phyloP scores from a whole-genome alignment of 1,140 invertebrate genomes.

The Linepithema humile region DNA sequence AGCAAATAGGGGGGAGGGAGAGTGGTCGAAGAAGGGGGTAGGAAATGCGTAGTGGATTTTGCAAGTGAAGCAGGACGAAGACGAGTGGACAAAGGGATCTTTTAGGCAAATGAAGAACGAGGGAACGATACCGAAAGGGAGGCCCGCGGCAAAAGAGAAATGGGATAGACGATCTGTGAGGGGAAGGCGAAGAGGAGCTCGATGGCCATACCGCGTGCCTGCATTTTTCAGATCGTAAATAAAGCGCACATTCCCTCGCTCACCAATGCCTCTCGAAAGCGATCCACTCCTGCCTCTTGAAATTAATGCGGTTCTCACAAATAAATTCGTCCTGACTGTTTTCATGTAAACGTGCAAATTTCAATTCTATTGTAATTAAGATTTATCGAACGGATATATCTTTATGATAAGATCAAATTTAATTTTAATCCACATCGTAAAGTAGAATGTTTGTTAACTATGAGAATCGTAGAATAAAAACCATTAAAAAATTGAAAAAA shows the following conservation, averaged over 20 bases:
- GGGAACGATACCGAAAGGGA: slow-evolving; percentile 65
- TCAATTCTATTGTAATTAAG: neutral
- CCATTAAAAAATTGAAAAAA: neutral
- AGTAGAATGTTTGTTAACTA: neutral
- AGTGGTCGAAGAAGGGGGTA: neutral
- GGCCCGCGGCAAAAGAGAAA: slow-evolving; percentile 69
- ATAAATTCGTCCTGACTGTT: slow-evolving; percentile 62
- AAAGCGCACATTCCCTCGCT: slow-evolving; percentile 55
- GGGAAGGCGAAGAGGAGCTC: slow-evolving; percentile 33
- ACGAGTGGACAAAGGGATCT: slow-evolving; percentile 74
- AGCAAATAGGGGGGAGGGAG: neutral
- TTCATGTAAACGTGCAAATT: slow-evolving; percentile 35
- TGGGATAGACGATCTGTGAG: slow-evolving; percentile 63
- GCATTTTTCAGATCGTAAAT: slow-evolving; percentile 72
- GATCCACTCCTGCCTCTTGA: slow-evolving; percentile 48
- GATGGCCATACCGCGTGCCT: slow-evolving; percentile 64
- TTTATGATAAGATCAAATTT: neutral
- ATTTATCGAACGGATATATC: neutral
- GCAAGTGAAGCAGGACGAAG: slow-evolving; percentile 66
- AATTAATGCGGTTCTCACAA: slow-evolving; percentile 62
- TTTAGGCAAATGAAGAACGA: slow-evolving; percentile 74
- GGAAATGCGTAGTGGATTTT: slow-evolving; percentile 44
- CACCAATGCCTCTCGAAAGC: slow-evolving; percentile 56
- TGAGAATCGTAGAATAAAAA: neutral
- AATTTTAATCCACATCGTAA: neutral